phyloP scores from a whole-genome alignment of 2,797 vertebrate species.

The Sebastes itinus region DNA sequence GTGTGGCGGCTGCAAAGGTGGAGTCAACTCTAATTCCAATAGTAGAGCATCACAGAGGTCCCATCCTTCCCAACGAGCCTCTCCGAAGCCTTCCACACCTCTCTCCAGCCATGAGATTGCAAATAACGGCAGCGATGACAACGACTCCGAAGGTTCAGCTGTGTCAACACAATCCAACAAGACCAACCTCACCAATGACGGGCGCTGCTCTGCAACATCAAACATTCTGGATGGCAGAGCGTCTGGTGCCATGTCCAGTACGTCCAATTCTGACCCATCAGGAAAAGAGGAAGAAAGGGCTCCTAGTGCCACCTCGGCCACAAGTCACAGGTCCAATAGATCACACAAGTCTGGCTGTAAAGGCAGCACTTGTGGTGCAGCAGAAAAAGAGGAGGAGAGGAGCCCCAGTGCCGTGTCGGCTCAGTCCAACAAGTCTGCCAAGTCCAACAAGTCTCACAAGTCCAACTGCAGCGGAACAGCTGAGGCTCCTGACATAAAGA shows the following conservation, averaged over 20 bases:
- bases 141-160: constrained; percentile 48
- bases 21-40: constrained; percentile 4
- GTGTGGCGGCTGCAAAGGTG: constrained; percentile 70
- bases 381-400: constrained; percentile 34
- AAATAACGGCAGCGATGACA: constrained; percentile 4
- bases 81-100: constrained; percentile 18
- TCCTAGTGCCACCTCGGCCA: constrained; percentile 21
- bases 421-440: constrained; percentile 47
- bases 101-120: not conserved
- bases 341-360: constrained; percentile 51
- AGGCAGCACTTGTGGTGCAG: not conserved
- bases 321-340: constrained; percentile 47
- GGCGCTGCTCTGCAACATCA: constrained; percentile 25
- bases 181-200: constrained; percentile 62
- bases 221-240: constrained; percentile 33
- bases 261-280: constrained; percentile 13
- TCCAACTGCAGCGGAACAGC: constrained; percentile 52
- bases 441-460: constrained; percentile 49
- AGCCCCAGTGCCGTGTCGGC: constrained; percentile 45
- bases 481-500: constrained; percentile 21
- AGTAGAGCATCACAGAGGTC: constrained; percentile 54
- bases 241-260: constrained; percentile 41
- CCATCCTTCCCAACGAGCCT: not conserved
- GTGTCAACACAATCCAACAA: constrained; percentile 69
- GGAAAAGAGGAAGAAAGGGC: constrained; percentile 33